Percentiles rank a stretch among this genome's conserved stretches.
Evolutionary conservation across 2,888 invertebrate genomes (phyloP).

Genomic region (Toxonevra muliebris): DNA sequence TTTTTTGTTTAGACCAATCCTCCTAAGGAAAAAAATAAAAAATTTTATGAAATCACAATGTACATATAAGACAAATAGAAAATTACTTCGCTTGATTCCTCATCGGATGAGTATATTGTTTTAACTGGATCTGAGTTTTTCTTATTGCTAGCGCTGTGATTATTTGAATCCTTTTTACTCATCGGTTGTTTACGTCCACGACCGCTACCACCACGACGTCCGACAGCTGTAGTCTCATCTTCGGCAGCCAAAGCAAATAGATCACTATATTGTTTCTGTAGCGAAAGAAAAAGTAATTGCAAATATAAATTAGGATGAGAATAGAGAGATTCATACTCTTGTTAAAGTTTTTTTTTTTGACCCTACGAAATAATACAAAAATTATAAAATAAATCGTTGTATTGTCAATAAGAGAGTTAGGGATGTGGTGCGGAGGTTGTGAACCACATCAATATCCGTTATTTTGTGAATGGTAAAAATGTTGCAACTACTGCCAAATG

Average conservation of each 20-base stretch:
- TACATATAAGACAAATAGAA: conserved; percentile 28
- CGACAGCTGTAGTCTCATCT: conserved; percentile 77
- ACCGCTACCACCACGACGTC: conserved; percentile 71
- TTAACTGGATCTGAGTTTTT: conserved; percentile 66
- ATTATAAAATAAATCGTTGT: no score
- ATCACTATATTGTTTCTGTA: conserved; percentile 86
- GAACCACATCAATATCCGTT: no score
- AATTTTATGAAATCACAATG: background rate
- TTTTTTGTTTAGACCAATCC: conserved; percentile 87
- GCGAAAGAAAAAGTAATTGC: conserved; percentile 41
- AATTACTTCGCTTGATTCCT: conserved; percentile 80
- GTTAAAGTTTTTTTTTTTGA: no score
- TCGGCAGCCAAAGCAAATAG: conserved; percentile 90
- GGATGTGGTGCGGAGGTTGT: no score
- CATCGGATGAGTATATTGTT: conserved; percentile 77
- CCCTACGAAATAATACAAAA: no score
- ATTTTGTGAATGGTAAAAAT: no score
- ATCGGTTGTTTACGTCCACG: conserved; percentile 71
- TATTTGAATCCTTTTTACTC: conserved; percentile 67
- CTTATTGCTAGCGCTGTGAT: conserved; percentile 62
- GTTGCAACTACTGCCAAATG: no score
- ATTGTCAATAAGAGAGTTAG: no score
- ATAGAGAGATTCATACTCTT: no score
- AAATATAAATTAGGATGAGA: background rate
- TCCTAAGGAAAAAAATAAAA: conserved; percentile 68